A percentile compares a stretch with the other conserved stretches of the same genome.
Evolutionary conservation across 2,888 invertebrate species (phyloP).

Genomic region (Smittia sp.): DNA sequence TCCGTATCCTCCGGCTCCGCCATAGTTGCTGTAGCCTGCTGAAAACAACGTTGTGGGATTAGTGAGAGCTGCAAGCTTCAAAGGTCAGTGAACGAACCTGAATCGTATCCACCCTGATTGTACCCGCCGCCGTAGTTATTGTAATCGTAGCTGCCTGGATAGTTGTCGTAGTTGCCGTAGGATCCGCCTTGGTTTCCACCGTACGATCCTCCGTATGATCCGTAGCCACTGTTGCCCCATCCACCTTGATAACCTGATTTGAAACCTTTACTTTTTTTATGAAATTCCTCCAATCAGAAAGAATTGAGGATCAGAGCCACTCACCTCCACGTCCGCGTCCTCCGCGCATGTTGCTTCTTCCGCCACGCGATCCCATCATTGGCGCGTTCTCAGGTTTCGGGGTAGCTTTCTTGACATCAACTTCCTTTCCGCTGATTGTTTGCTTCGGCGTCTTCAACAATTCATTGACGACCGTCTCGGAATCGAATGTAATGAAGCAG

Average conservation of each 20-base stretch:
- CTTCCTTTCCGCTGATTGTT: constrained; percentile 89
- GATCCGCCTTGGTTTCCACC: constrained; percentile 57
- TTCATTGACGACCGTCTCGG: constrained; percentile 90
- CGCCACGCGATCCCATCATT: constrained; percentile 63
- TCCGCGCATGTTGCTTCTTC: constrained; percentile 63
- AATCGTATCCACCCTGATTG: constrained; percentile 63
- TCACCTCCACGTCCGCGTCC: constrained; percentile 65
- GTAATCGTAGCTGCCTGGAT: constrained; percentile 24
- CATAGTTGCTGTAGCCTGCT: constrained; percentile 67
- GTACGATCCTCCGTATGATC: constrained; percentile 49
- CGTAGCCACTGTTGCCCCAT: constrained; percentile 56
- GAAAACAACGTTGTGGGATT: constrained; percentile 48
- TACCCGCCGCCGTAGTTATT: constrained; percentile 63
- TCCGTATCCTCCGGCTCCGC: constrained; percentile 74
- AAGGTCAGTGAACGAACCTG: constrained; percentile 48
- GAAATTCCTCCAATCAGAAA: constrained; percentile 48
- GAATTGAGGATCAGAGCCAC: constrained; percentile 56
- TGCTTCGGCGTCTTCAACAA: constrained; percentile 89
- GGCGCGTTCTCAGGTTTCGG: constrained; percentile 80
- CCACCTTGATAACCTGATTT: constrained; percentile 56
- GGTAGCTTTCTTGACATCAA: constrained; percentile 93
- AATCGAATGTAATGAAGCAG: constrained; percentile 97
- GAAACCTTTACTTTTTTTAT: constrained; percentile 43
- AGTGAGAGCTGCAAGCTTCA: not conserved
- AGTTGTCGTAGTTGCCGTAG: constrained; percentile 26